These are phyloP conservation scores for Caenorhabditis elegans DNA, from an alignment of 1,140 invertebrate species.

Conservation along the genomic window DNA sequence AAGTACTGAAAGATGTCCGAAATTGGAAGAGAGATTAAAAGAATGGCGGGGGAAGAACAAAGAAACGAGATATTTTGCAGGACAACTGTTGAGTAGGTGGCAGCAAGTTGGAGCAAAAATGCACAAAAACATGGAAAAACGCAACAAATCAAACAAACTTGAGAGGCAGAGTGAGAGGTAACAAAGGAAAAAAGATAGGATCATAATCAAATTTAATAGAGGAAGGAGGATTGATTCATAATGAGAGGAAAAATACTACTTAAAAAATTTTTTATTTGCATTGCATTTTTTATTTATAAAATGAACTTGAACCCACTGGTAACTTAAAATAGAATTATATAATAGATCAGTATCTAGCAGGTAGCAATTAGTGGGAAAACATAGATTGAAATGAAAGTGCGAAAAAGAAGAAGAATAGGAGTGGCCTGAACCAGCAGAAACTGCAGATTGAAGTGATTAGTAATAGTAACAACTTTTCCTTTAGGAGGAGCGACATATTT, in stretches of 20 bases:
- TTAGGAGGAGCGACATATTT: background rate
- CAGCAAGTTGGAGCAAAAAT: background rate
- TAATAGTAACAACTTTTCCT: constrained; percentile 21
- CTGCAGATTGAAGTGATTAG: background rate
- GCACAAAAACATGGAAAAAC: constrained; percentile 25
- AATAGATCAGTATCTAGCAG: background rate
- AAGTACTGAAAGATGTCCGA: background rate
- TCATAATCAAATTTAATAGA: no score
- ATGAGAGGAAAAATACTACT: no score
- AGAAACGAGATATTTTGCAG: background rate
- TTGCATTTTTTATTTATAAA: no score
- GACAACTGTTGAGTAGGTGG: background rate
- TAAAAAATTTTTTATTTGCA: no score
- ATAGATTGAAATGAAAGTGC: background rate
- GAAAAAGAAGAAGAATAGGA: background rate
- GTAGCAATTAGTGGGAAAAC: background rate
- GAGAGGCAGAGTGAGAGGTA: background rate
- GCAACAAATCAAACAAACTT: constrained; percentile 22
- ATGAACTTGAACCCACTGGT: no score
- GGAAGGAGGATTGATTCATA: no score
- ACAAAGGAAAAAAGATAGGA: background rate
- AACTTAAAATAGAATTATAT: no score
- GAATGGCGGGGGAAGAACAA: background rate
- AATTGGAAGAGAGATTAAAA: no score
- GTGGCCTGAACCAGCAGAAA: background rate